phyloP scores from a whole-genome alignment of 2,888 invertebrate species.

The Andrena dorsata region DNA sequence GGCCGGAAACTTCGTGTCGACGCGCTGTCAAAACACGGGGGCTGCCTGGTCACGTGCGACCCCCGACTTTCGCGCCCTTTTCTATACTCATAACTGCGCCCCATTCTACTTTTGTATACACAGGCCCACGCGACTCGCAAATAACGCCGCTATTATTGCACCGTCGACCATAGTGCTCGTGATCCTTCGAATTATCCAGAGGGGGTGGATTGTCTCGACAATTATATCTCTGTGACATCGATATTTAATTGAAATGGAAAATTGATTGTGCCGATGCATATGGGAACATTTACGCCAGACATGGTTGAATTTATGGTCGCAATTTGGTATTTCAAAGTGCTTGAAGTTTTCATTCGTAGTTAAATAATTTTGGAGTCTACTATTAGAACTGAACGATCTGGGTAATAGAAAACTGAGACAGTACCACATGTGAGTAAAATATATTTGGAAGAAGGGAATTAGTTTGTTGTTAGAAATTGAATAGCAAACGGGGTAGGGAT shows the following conservation, averaged over 20 bases:
- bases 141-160: slow-evolving; percentile 48
- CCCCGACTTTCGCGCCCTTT: slow-evolving; percentile 78
- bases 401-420: no score
- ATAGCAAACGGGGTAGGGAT: no score
- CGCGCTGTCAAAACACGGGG: slow-evolving; percentile 83
- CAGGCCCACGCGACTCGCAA: slow-evolving; percentile 57
- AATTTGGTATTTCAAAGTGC: no score
- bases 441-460: no score
- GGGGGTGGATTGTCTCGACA: not conserved
- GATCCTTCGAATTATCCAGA: slow-evolving; percentile 5
- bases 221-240: not conserved
- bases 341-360: no score
- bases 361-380: no score
- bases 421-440: no score
- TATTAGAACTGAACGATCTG: no score
- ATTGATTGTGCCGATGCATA: not conserved
- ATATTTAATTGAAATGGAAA: slow-evolving; percentile 13
- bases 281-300: not conserved
- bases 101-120: slow-evolving; percentile 57
- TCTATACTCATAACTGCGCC: slow-evolving; percentile 75
- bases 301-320: no score
- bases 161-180: not conserved
- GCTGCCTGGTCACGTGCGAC: slow-evolving; percentile 79
- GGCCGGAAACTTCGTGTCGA: slow-evolving; percentile 79
- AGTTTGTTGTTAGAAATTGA: no score